Evolutionary conservation across 2,113 vertebrate genomes (phyloP).

Genomic region (Gymnobelideus leadbeateri): DNA sequence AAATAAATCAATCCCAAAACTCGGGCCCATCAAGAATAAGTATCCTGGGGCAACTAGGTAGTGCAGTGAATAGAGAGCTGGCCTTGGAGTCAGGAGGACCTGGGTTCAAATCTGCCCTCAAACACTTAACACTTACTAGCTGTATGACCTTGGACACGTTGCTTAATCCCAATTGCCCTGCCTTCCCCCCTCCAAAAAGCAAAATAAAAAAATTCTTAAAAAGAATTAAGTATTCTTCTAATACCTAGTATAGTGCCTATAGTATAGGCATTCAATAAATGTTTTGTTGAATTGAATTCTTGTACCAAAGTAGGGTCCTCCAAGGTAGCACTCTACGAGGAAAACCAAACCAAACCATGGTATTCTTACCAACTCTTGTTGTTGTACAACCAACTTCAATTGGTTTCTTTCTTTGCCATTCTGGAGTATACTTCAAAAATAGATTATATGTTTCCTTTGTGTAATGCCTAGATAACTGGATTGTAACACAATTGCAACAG

Average conservation of each 20-base stretch:
- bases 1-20: background rate
- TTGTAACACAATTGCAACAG: conserved; percentile 69
- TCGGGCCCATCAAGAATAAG: background rate
- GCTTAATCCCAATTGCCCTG: no score
- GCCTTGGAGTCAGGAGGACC: no score
- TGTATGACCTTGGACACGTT: no score
- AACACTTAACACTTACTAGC: no score
- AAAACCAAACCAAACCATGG: background rate
- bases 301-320: background rate
- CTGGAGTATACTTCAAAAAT: conserved; percentile 64
- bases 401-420: conserved; percentile 46
- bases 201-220: no score
- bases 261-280: background rate
- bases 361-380: background rate
- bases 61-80: no score
- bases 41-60: background rate
- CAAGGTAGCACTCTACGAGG: background rate
- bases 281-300: background rate
- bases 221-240: background rate
- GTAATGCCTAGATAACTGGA: conserved; percentile 55
- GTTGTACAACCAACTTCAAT: background rate
- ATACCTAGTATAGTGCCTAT: background rate
- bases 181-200: no score
- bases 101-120: no score
- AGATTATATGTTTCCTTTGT: conserved; percentile 67